Base-by-base conservation (phyloP, 1,140 invertebrate genomes). In the Lasioglossum albipes region DNA sequence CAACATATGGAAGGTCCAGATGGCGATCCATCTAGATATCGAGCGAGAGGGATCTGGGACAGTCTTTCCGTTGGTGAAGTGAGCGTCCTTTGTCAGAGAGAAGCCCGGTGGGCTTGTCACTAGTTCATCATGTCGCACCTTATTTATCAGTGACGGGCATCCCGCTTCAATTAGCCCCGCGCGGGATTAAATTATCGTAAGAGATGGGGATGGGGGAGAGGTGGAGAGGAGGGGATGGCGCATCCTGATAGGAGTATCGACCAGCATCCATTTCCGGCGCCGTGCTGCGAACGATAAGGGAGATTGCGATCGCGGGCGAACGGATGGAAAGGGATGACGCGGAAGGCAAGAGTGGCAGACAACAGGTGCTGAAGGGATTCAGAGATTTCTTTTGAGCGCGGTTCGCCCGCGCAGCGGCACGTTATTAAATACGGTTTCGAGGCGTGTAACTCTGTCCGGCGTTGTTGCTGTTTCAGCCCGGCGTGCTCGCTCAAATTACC, bases 401-500 rank as follows among this genome's bases (percentile, higher is more conserved):
- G 2, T 2, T n/a, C 0, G n/a, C 10, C 1, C 31, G 18, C 9
- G 74, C 13, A 2, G 10, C 27, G 5, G 36, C 13, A 45, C 49
- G 68, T 52, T 66, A 74, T 79, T 66, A 66, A 79, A 66, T 42
- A 66, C 61, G 49, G 45, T 49, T 41, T n/a, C 41, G 52, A 13
- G 52, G 78, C 71, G 57, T 31, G 54, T 75, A 75, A 75, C n/a
- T 31, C 64, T 68, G 52, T 62, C 72, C 65, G 65, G 54, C 52
- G 42, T 45, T 27, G 64, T 27, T 69, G 42, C 65, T 27, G 72
- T 80, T 75, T 75, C 78, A 62, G 54, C 42, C 64, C 71, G 64
- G 64, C 41, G 52, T 27, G 64, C 65, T 69, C 54, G 65, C 72
- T 75, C 70, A 52, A 75, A 81, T 85, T 77, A 84, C 79, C 70